Base-by-base conservation (phyloP, 2,797 vertebrate genomes). In the Mus spretus region DNA sequence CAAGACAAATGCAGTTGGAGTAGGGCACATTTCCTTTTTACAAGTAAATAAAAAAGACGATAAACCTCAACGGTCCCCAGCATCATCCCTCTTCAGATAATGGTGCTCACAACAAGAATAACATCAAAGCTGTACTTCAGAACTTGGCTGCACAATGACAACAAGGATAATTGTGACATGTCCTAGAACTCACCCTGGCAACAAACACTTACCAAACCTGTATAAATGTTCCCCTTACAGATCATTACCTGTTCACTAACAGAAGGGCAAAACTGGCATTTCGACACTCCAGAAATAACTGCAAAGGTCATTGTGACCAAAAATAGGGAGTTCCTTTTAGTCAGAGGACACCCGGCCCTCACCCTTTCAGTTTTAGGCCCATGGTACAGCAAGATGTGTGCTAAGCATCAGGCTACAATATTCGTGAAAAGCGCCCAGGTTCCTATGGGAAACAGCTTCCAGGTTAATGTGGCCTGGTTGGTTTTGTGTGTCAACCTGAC, bases 131-230 rank as follows among this genome's bases (percentile, higher is more conserved):
- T 26, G 15, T 40, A 11, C 65, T 28, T 75, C 75, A 59, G 9
- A 65, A 26, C 13, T 90, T 77, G 55, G 28, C 31, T 70, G 17
- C 34, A 53, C 59, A 55, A 80, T 70, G 57, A 87, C 28, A 89
- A 31, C 47, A 87, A 37, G 10, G 15, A 28, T 75, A 75, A 92
- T 34, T 70, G 26, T 40, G 37, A 89, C 55, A 26, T 89, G 24
- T 63, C 47, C 37, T 14, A 40, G 95, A 86, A 86, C 5, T 47
- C 40, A 80, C 22, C 67, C 53, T 93, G 85, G 61, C 53, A 79
- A 63, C 70, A 89, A 91, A 89, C 22, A 92, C 31, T 89, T 87
- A 82, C 26, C 28, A 37, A 75, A 47, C 89, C 70, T 89, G 75
- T 86, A 83, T 70, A 96, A 83, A 79, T 47, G 11, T 77, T 78